phyloP scores from a whole-genome alignment of 2,888 invertebrate genomes.

The Cosmopolites sordidus region DNA sequence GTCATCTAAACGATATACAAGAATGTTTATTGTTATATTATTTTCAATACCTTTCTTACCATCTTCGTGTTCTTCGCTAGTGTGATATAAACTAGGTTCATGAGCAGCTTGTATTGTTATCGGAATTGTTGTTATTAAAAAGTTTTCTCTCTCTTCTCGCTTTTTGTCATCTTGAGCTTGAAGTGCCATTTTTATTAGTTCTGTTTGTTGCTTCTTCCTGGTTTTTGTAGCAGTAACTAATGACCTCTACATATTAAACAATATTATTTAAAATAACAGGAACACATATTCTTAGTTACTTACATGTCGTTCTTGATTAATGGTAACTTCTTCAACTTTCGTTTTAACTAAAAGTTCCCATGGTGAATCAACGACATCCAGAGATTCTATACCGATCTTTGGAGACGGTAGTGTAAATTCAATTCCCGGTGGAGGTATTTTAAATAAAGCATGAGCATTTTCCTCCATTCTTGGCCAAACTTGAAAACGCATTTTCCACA shows the following conservation, averaged over 20 bases:
- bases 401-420: constrained; percentile 99
- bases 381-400: constrained; percentile 92
- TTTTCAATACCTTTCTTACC: too few relatives aligned
- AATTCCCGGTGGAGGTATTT: constrained; percentile 98
- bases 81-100: constrained; percentile 87
- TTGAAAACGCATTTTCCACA: constrained; percentile 96
- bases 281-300: constrained; percentile 41
- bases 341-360: constrained; percentile 98
- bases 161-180: constrained; percentile 95
- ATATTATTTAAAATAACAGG: neutral
- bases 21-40: too few relatives aligned
- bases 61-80: constrained; percentile 82
- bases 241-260: constrained; percentile 61
- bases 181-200: constrained; percentile 90
- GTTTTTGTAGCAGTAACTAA: constrained; percentile 98
- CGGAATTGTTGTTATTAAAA: constrained; percentile 91
- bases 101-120: constrained; percentile 93
- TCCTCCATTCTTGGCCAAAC: constrained; percentile 99
- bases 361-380: constrained; percentile 95
- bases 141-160: constrained; percentile 90
- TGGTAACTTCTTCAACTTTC: constrained; percentile 97
- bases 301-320: constrained; percentile 95
- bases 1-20: constrained; percentile 48
- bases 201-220: constrained; percentile 97
- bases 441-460: constrained; percentile 90